Percentiles rank a stretch among this genome's conserved stretches.
Evolutionary conservation across 2,888 invertebrate species (phyloP).

Genomic region (Polylopha cassiicola): DNA sequence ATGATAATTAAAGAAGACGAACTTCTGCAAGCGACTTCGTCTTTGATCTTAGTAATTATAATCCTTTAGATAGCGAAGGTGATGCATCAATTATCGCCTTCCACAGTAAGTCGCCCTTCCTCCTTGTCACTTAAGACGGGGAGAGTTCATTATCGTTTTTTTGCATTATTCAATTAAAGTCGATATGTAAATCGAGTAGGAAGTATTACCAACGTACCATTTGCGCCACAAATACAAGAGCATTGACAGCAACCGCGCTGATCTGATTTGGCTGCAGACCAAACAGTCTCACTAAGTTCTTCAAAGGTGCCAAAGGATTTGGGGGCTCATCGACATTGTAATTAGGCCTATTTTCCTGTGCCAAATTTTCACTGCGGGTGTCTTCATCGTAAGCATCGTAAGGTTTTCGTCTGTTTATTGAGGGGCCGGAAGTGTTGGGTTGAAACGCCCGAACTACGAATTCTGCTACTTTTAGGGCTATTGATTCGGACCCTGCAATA

Average conservation of each 20-base stretch:
- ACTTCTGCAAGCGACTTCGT: too few species aligned
- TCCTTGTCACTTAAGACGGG: too few species aligned
- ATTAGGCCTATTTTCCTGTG: constrained; percentile 40
- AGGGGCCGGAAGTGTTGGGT: constrained; percentile 32
- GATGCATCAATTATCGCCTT: too few species aligned
- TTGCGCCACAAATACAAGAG: constrained; percentile 89
- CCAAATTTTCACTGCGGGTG: constrained; percentile 34
- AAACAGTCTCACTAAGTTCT: constrained; percentile 80
- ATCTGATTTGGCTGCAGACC: constrained; percentile 87
- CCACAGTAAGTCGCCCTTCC: too few species aligned
- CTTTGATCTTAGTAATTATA: too few species aligned
- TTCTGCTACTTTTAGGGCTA: constrained; percentile 66
- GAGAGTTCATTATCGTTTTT: too few species aligned
- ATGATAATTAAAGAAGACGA: too few species aligned
- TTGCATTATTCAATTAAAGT: not conserved
- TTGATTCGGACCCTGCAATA: constrained; percentile 62
- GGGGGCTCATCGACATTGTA: constrained; percentile 68
- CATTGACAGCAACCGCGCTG: constrained; percentile 89
- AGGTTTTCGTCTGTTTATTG: constrained; percentile 32
- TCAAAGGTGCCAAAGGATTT: constrained; percentile 61
- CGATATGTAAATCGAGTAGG: not conserved
- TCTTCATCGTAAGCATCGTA: constrained; percentile 34
- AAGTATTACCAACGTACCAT: constrained; percentile 77
- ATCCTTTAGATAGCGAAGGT: not conserved
- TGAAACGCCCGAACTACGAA: constrained; percentile 67